These are phyloP conservation scores for Oreochromis niloticus DNA, from an alignment of 2,113 vertebrate genomes.

Conservation along the genomic window DNA sequence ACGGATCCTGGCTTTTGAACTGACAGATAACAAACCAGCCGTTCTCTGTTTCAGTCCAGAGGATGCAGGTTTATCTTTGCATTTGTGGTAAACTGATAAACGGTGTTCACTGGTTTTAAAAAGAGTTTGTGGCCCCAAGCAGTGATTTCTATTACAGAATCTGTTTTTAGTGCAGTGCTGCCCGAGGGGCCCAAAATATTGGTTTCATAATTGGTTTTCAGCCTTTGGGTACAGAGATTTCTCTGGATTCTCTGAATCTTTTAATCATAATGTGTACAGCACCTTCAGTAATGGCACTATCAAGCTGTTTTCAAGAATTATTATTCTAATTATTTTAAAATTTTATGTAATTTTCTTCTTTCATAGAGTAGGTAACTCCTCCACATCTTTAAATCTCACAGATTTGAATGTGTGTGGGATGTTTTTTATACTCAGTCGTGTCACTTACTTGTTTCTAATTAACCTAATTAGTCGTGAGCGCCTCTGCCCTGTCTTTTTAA, in stretches of 20 bases:
- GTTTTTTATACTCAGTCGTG: neutral
- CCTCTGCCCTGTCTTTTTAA: neutral
- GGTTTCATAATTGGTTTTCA: neutral
- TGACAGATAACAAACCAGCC: neutral
- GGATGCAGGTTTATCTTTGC: neutral
- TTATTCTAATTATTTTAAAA: neutral
- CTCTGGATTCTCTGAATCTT: neutral
- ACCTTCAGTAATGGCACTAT: neutral
- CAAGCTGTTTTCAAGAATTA: neutral
- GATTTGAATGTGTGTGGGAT: neutral
- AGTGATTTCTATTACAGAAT: neutral
- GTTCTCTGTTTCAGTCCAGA: neutral
- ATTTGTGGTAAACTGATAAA: neutral
- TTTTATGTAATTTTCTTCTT: neutral
- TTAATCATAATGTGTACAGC: neutral
- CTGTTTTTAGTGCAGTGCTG: neutral
- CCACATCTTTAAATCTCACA: neutral
- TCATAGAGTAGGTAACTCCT: too few species aligned
- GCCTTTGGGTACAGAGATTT: neutral
- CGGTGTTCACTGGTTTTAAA: neutral
- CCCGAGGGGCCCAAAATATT: neutral
- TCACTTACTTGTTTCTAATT: neutral
- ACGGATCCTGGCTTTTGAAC: neutral
- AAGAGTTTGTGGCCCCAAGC: neutral
- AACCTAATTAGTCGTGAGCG: neutral